A percentile compares a stretch with the other conserved stretches of the same genome.
phyloP scores from a whole-genome alignment of 2,888 invertebrate genomes.

The Dendrolimus pini region DNA sequence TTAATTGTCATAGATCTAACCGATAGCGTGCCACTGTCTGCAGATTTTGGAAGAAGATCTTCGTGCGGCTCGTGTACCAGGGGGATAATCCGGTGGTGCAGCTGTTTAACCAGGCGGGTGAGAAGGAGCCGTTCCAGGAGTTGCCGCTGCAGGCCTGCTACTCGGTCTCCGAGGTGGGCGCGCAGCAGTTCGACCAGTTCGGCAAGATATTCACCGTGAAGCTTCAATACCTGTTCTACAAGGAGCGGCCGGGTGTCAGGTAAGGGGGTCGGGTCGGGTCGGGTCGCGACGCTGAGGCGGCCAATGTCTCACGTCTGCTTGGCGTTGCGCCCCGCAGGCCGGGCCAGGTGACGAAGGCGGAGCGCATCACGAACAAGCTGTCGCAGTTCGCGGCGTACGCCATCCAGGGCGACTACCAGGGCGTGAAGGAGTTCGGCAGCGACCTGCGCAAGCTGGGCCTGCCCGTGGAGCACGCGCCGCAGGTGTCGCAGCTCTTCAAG shows the following conservation, averaged over 20 bases:
- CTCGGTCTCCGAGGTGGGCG: conserved; percentile 94
- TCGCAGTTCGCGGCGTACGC: conserved; percentile 96
- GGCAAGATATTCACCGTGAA: conserved; percentile 99
- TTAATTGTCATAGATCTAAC: too few relatives aligned
- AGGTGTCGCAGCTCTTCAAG: conserved; percentile 96
- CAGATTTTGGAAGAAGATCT: conserved; percentile 98
- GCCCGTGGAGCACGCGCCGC: conserved; percentile 98
- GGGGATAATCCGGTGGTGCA: conserved; percentile 91
- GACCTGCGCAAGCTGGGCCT: conserved; percentile 94
- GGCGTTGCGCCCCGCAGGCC: conserved; percentile 73
- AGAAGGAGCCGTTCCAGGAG: conserved; percentile 96
- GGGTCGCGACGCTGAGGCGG: too few relatives aligned
- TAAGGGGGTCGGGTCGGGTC: conserved; percentile 12
- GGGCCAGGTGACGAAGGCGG: conserved; percentile 95
- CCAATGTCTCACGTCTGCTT: too few relatives aligned
- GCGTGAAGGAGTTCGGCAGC: conserved; percentile 94
- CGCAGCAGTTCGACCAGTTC: conserved; percentile 99
- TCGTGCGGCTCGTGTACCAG: conserved; percentile 86
- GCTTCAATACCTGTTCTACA: conserved; percentile 97
- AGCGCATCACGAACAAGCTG: conserved; percentile 91
- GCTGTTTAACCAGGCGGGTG: conserved; percentile 87
- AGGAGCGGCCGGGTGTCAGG: conserved; percentile 95
- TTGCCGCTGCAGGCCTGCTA: conserved; percentile 95
- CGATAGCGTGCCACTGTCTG: not conserved
- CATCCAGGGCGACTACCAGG: conserved; percentile 95